Percentiles rank a stretch among this genome's conserved stretches.
Evolutionary conservation across 2,888 invertebrate genomes (phyloP).

Genomic region (Gymnoscelis rufifasciata): DNA sequence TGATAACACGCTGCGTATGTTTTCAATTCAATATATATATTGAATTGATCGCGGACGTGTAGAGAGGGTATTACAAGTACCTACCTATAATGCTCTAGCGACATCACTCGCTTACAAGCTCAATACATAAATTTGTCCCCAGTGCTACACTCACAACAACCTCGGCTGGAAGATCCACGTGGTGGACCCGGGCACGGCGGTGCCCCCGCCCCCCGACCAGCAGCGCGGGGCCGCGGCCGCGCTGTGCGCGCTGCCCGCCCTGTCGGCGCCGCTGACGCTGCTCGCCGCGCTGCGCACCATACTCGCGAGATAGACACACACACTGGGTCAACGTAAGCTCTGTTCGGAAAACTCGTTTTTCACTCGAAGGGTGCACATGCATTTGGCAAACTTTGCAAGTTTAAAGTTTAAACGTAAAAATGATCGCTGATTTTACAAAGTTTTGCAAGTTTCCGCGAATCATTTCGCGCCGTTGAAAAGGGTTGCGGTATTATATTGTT

Average conservation of each 20-base stretch:
- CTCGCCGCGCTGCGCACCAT: constrained; percentile 33
- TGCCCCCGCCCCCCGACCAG: constrained; percentile 53
- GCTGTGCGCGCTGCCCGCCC: constrained; percentile 18
- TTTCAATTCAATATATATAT: too few species aligned
- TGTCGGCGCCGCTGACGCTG: constrained; percentile 35
- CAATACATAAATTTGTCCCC: constrained; percentile 19
- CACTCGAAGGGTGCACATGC: constrained; percentile 13
- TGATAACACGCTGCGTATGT: too few species aligned
- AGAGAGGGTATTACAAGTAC: too few species aligned
- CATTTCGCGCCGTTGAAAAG: neutral
- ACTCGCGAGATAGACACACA: constrained; percentile 46
- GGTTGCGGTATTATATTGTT: neutral
- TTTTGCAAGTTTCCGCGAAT: too few species aligned
- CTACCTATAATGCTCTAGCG: too few species aligned
- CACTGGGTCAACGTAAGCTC: constrained; percentile 39
- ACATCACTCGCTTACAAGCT: too few species aligned
- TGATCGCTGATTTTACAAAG: too few species aligned
- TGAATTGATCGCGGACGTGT: too few species aligned
- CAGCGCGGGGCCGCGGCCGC: constrained; percentile 36
- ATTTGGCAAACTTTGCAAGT: neutral
- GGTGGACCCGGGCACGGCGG: constrained; percentile 82
- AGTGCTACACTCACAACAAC: constrained; percentile 96
- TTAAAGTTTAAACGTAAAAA: too few species aligned
- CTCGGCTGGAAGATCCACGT: constrained; percentile 96
- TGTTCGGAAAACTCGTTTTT: constrained; percentile 19